Evolutionary conservation across 1,140 invertebrate genomes (phyloP), one percentile per base, ranked within the genome.

Genomic region (Archivesica marissinica): DNA sequence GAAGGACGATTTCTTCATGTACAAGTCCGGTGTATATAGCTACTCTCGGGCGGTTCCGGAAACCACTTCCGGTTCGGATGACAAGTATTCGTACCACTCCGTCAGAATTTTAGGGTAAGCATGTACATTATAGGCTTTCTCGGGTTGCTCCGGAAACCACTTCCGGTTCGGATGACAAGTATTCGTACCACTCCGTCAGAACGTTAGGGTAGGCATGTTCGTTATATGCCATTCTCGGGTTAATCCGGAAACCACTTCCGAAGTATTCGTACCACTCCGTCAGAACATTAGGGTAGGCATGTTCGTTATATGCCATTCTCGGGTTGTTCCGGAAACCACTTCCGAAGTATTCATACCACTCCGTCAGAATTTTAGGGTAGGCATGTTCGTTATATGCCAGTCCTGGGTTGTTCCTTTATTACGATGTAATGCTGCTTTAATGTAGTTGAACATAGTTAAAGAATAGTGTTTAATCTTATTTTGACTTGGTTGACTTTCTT

Each of bases 1-100:
- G 0, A 96, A 97, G 89, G 96, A 97, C 85, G 98, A 99, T 91
- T 98, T 99, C 94, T 99, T 98, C 94, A 95, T 96, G 75, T 99
- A 99, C 93, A 95, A 95, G 74, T 94, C 95, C 25, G 98, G 98
- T 7, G 94, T 99, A 44, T 99, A 99, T 93, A 95, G 94, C 7
- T 96, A 96, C 85, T 95, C 96, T 0, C 33, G 87, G 7, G 74
- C 92, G 23, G 90, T 93, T 13, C 68, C 88, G 20, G 80, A 89
- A 30, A 85, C 88, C 7, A 56, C 59, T 7, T 41, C 86, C 1
- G 35, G 75, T 7, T 52, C 59, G 1, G 88, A 89, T 28, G 91
- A 95, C 56, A 92, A 95, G 56, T 95, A 95, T 9, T 97, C 96
- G 0, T 97, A 97, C 90, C 98, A 99, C 93, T 98, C 98, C 25